A percentile compares a stretch with the other conserved stretches of the same genome.
Evolutionary conservation across 1,140 invertebrate genomes (phyloP).

Genomic region (Gerris buenoi): DNA sequence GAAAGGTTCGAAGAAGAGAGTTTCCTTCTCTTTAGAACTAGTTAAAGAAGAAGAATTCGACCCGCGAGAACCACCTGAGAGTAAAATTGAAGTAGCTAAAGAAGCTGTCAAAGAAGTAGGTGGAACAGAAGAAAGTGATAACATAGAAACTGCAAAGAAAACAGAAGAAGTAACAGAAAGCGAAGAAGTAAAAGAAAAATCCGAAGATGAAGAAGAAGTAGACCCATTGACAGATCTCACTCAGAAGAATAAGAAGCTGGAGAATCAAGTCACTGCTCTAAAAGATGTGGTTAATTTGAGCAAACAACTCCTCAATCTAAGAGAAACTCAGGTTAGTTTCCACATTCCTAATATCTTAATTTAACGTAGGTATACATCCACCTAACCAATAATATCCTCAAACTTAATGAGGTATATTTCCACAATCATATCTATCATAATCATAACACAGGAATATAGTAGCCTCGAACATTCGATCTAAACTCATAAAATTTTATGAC

Average conservation of each 20-base stretch:
- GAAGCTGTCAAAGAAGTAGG: background rate
- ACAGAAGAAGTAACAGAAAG: background rate
- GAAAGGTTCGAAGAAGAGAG: slow-evolving; percentile 2
- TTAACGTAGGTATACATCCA: no score
- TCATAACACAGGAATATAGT: no score
- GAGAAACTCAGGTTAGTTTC: background rate
- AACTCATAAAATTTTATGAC: no score
- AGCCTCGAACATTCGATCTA: no score
- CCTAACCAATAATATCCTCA: no score
- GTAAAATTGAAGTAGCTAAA: background rate
- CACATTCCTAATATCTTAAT: no score
- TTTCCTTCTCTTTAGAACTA: background rate
- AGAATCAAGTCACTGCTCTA: background rate
- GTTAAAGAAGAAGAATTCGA: background rate
- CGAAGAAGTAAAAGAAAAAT: background rate
- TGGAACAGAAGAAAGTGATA: background rate
- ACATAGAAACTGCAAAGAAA: background rate
- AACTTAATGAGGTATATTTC: no score
- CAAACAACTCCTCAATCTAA: background rate
- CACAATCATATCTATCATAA: no score
- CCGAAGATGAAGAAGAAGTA: background rate
- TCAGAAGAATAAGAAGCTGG: background rate
- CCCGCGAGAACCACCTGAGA: background rate
- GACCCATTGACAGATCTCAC: background rate
- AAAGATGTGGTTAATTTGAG: background rate